A percentile compares a stretch with the other conserved stretches of the same genome.
phyloP scores from a whole-genome alignment of 1,140 invertebrate genomes.

The Drosophila arizonae region DNA sequence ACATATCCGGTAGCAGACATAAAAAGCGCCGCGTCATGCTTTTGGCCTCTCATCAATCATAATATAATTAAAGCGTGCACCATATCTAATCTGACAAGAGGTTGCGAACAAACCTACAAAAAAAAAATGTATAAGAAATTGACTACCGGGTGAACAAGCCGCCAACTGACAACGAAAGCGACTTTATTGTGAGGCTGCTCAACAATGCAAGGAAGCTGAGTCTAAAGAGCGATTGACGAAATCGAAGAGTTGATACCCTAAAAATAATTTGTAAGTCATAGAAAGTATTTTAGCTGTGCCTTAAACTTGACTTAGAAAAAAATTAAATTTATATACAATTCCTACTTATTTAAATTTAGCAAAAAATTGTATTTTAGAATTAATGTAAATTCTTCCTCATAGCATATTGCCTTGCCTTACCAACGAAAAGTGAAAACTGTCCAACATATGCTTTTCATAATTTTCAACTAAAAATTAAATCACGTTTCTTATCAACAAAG shows the following conservation, averaged over 20 bases:
- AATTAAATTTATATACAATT: no score
- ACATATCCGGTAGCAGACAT: constrained; percentile 55
- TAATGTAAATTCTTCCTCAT: background rate
- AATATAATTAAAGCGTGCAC: constrained; percentile 21
- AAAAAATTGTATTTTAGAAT: background rate
- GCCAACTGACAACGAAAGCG: constrained; percentile 51
- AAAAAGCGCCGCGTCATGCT: constrained; percentile 54
- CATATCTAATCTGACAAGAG: constrained; percentile 33
- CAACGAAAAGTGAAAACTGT: constrained; percentile 66
- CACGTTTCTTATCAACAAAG: constrained; percentile 74
- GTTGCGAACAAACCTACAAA: background rate
- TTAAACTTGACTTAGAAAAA: no score
- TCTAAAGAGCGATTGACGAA: background rate
- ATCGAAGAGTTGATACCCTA: constrained; percentile 5
- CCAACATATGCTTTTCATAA: constrained; percentile 67
- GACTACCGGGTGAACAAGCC: constrained; percentile 50
- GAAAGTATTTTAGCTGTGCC: no score
- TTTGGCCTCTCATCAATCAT: constrained; percentile 64
- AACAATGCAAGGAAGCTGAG: constrained; percentile 69
- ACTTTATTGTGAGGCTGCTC: constrained; percentile 50
- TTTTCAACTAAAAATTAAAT: constrained; percentile 76
- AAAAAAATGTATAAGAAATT: background rate
- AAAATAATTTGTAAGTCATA: no score
- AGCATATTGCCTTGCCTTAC: background rate
- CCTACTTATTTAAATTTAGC: no score